Evolutionary conservation across 1,140 invertebrate species (phyloP).

Genomic region (Heliconius congener): DNA sequence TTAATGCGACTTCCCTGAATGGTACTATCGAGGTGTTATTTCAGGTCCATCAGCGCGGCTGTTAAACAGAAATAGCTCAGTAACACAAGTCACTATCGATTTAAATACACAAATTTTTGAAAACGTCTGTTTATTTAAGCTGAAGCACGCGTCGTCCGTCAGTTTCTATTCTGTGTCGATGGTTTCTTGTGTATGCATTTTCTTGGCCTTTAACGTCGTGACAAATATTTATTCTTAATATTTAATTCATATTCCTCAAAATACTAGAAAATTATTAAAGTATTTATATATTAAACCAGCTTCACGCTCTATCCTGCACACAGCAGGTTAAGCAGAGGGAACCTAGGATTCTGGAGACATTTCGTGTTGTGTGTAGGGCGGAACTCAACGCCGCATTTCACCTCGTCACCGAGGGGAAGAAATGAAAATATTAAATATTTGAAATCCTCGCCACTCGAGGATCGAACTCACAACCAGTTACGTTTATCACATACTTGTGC

Average conservation of each 20-base stretch:
- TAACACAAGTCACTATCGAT: constrained; percentile 79
- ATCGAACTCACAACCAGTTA: too few species aligned
- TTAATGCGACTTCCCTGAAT: constrained; percentile 73
- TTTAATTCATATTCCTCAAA: constrained; percentile 18
- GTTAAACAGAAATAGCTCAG: constrained; percentile 77
- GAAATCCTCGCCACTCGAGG: too few species aligned
- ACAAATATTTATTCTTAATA: constrained; percentile 11
- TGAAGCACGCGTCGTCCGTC: constrained; percentile 60
- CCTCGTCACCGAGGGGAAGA: too few species aligned
- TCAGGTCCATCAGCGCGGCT: constrained; percentile 73
- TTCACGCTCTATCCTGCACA: too few species aligned
- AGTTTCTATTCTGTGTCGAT: constrained; percentile 38
- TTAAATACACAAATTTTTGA: constrained; percentile 81
- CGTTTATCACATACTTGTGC: too few species aligned
- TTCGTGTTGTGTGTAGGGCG: too few species aligned
- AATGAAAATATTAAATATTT: too few species aligned
- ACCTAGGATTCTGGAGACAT: too few species aligned
- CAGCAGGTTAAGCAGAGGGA: too few species aligned
- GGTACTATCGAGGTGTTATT: constrained; percentile 74
- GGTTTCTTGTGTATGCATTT: constrained; percentile 40
- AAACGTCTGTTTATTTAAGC: constrained; percentile 79
- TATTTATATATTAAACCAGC: too few species aligned
- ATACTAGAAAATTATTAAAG: too few species aligned
- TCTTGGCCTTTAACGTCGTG: constrained; percentile 32
- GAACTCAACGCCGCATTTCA: too few species aligned